Conservation (phyloP, 2,888 invertebrate species). For the Euzetes globulus region DNA sequence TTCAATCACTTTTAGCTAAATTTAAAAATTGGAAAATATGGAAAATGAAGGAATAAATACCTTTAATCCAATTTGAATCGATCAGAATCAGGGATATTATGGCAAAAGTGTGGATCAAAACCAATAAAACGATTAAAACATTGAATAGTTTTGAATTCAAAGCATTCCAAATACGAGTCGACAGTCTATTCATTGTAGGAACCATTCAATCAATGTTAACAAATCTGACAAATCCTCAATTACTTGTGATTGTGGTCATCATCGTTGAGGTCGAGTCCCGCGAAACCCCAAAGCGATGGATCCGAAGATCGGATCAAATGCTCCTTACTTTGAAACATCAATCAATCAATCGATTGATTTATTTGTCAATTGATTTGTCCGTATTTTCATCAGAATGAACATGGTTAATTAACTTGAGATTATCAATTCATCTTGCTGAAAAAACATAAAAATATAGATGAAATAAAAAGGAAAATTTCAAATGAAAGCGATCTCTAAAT, state of each 20-base stretch:
- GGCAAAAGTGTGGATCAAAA: conserved; percentile 40
- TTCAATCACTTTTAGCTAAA: no score
- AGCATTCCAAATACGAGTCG: conserved; percentile 41
- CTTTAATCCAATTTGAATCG: conserved; percentile 41
- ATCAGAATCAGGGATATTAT: conserved; percentile 41
- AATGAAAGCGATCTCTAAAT: neutral
- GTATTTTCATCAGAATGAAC: no score
- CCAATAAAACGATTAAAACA: conserved; percentile 40
- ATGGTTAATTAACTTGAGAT: neutral
- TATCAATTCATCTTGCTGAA: neutral
- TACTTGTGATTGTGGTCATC: conserved; percentile 31
- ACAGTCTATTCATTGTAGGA: conserved; percentile 34
- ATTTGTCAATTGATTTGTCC: neutral
- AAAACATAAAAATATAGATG: neutral
- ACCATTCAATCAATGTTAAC: no score
- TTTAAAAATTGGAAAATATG: no score
- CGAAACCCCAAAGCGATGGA: conserved; percentile 42
- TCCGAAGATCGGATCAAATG: conserved; percentile 43
- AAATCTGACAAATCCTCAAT: neutral
- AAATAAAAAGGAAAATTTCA: neutral
- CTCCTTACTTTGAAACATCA: conserved; percentile 41
- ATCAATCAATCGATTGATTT: conserved; percentile 3
- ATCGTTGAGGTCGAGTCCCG: conserved; percentile 40
- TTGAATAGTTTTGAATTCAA: conserved; percentile 41
- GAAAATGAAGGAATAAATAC: conserved; percentile 23